These are phyloP conservation scores for Stichodactyla helianthus DNA, from an alignment of 64 coral and sea anemone genomes.

Conservation along the genomic window DNA sequence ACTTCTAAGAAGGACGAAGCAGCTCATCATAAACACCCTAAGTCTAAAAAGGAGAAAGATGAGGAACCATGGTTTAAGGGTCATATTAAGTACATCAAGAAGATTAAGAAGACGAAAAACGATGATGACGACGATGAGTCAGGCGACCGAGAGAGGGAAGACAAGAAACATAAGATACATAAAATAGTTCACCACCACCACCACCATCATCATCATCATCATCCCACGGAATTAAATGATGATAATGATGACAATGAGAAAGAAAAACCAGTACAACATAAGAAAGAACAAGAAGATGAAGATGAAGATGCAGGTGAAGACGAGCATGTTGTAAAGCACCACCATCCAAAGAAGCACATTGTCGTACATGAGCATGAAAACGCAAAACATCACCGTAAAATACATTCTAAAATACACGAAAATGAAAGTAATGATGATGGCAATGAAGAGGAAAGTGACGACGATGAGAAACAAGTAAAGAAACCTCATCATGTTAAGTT, in stretches of 20 bases:
- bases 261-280: background rate
- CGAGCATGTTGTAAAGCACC: background rate
- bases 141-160: background rate
- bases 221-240: slow-evolving; percentile 16
- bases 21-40: background rate
- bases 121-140: slow-evolving; percentile 7
- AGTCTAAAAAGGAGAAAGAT: background rate
- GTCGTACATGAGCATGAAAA: background rate
- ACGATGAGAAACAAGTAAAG: background rate
- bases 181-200: slow-evolving; percentile 5
- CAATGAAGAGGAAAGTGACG: background rate
- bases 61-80: slow-evolving; percentile 24
- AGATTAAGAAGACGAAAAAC: slow-evolving; percentile 31
- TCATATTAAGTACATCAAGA: slow-evolving; percentile 31
- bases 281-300: slow-evolving; percentile 9
- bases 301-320: background rate
- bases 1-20: background rate
- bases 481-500: slow-evolving; percentile 13
- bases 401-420: background rate
- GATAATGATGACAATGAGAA: slow-evolving; percentile 8
- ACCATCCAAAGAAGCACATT: background rate
- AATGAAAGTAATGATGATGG: slow-evolving; percentile 5
- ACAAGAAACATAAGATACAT: background rate
- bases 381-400: background rate
- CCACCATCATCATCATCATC: slow-evolving; percentile 9